A percentile compares a stretch with the other conserved stretches of the same genome.
Conservation (phyloP, 30 jellyfish, hydroid and myxozoan genomes). For the Aurelia coerulea region DNA sequence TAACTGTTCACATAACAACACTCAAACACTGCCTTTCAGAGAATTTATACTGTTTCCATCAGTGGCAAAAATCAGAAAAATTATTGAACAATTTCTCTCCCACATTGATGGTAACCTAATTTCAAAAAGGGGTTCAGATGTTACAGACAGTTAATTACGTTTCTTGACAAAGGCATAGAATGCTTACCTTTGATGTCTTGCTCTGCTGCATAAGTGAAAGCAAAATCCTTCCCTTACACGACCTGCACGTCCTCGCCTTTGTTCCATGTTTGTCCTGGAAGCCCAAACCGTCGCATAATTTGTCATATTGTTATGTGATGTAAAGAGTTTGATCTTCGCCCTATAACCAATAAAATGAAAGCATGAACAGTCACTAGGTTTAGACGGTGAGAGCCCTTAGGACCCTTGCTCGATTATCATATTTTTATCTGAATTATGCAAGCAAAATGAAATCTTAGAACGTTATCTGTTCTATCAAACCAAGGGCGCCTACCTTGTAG, state of each 20-base stretch:
- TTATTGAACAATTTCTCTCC: too few relatives aligned
- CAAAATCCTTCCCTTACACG: conserved; percentile 95
- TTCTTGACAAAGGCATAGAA: too few relatives aligned
- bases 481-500: too few relatives aligned
- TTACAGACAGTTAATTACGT: too few relatives aligned
- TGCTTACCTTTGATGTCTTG: conserved; percentile 71
- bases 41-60: too few relatives aligned
- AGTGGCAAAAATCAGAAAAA: too few relatives aligned
- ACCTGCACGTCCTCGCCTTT: conserved; percentile 95
- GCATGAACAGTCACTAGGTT: not conserved
- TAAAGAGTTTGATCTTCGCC: conserved; percentile 89
- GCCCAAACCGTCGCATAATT: conserved; percentile 98
- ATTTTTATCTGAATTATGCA: not conserved
- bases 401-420: too few relatives aligned
- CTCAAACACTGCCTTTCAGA: too few relatives aligned
- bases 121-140: too few relatives aligned
- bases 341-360: conserved; percentile 10
- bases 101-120: too few relatives aligned
- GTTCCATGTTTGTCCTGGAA: conserved; percentile 90
- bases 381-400: too few relatives aligned
- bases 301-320: conserved; percentile 96
- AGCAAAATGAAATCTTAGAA: not conserved
- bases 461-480: not conserved
- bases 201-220: conserved; percentile 92
- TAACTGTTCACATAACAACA: too few relatives aligned